Base-by-base conservation (phyloP, 2,888 invertebrate species). In the Synergus umbraculus region DNA sequence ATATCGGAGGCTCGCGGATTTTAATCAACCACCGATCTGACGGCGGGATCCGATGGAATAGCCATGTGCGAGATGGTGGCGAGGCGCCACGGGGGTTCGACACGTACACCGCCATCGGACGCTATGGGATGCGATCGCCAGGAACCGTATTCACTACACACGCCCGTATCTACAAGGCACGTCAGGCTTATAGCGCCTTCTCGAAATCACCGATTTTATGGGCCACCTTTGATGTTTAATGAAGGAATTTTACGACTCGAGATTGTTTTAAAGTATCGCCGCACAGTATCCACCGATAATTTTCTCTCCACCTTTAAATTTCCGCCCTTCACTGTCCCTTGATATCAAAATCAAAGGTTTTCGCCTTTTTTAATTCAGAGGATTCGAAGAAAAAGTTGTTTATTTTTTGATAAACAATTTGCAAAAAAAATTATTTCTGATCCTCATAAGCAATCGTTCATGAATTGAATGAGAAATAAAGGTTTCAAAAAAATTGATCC, bases 11-110 rank as follows among this genome's bases (percentile, higher is more conserved):
- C 87, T 88, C 88, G 90, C 90, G 91, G 90, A 90, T 92, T 92
- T 92, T 92, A 92, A 92, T 92, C 92, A 90, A 91, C 88, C 86
- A 85, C 85, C 89, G 90, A 91, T 91, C 91, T 89, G 90, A 89
- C 86, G 87, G 85, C 87, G 85, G 86, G 85, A 86, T 89, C 86
- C 88, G 88, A 88, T 86, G 90, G 89, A 89, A 90, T 89, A 88
- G 87, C 89, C 81, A 69, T 79, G 83, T 85, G 89, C 87, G 90
- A 90, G 91, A 91, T 91, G 91, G 91, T 91, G 91, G 90, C 89
- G 87, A 86, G 88, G 87, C 92, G 86, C 92, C 90, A 88, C 91
- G 86, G 92, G 91, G 90, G 91, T 90, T 91, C 91, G 89, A 91
- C 91, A 90, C 92, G 91, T 91, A 91, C 89, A 89, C 77, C 80